phyloP scores from a whole-genome alignment of 2,113 vertebrate species.

The Gobius niger region DNA sequence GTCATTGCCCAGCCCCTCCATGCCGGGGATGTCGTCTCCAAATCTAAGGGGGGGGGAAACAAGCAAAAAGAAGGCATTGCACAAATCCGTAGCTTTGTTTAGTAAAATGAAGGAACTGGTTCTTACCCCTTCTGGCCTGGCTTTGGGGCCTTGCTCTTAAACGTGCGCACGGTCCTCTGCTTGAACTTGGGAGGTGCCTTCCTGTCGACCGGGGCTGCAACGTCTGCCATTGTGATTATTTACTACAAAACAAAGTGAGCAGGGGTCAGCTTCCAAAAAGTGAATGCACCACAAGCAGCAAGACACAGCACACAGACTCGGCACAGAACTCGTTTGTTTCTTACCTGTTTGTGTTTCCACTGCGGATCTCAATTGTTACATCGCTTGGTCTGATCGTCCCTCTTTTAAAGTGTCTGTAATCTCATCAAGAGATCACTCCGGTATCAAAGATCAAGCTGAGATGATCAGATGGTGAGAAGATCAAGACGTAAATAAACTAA shows the following conservation, averaged over 20 bases:
- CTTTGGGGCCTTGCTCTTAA: slow-evolving; percentile 90
- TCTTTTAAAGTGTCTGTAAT: slow-evolving; percentile 58
- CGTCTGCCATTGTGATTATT: slow-evolving; percentile 42
- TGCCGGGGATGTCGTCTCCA: slow-evolving; percentile 93
- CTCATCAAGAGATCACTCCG: slow-evolving; percentile 31
- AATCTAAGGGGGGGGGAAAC: slow-evolving; percentile 72
- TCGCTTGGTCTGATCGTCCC: background rate
- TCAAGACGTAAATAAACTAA: slow-evolving; percentile 10
- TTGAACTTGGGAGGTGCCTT: slow-evolving; percentile 73
- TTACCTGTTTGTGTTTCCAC: slow-evolving; percentile 35
- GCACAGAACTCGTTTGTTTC: background rate
- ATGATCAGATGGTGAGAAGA: slow-evolving; percentile 6
- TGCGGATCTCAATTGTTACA: slow-evolving; percentile 21
- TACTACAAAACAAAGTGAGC: slow-evolving; percentile 16
- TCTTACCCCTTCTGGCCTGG: slow-evolving; percentile 87
- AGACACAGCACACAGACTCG: background rate
- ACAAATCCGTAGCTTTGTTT: background rate
- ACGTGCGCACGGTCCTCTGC: slow-evolving; percentile 66
- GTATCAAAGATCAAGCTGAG: slow-evolving; percentile 28
- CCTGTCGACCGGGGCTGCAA: slow-evolving; percentile 53
- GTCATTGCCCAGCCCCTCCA: slow-evolving; percentile 94
- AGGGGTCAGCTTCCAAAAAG: background rate
- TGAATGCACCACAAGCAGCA: background rate
- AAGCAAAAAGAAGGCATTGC: background rate
- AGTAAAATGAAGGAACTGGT: background rate